phyloP scores from a whole-genome alignment of 2,797 vertebrate genomes.

The Falco naumanni region DNA sequence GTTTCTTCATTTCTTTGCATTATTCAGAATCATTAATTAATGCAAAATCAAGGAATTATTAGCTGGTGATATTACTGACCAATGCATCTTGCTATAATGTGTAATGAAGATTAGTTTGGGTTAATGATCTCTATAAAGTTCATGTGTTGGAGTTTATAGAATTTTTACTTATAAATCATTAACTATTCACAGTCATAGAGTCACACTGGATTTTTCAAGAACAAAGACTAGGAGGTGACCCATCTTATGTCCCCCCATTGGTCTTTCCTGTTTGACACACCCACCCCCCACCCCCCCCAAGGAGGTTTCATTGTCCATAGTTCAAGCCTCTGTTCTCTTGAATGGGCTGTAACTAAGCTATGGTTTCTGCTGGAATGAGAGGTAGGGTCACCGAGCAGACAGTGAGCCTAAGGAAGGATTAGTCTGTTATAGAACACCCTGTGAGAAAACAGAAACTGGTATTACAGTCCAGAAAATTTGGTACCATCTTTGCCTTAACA shows the following conservation, averaged over 20 bases:
- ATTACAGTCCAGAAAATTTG: background rate
- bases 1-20: background rate
- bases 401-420: background rate
- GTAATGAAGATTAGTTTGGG: background rate
- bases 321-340: background rate
- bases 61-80: background rate
- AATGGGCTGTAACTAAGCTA: background rate
- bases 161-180: background rate
- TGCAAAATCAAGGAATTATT: background rate
- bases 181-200: background rate
- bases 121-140: background rate
- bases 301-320: background rate
- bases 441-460: accelerated
- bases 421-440: background rate
- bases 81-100: background rate
- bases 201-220: background rate
- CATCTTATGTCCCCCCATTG: background rate
- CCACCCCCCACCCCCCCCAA: background rate
- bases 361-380: background rate
- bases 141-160: background rate
- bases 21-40: background rate
- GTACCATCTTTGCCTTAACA: background rate
- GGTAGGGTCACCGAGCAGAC: background rate
- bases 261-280: background rate
- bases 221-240: background rate